Evolutionary conservation across 2,113 vertebrate genomes (phyloP), one percentile per base, ranked within the genome.

Genomic region (Rhea americana): DNA sequence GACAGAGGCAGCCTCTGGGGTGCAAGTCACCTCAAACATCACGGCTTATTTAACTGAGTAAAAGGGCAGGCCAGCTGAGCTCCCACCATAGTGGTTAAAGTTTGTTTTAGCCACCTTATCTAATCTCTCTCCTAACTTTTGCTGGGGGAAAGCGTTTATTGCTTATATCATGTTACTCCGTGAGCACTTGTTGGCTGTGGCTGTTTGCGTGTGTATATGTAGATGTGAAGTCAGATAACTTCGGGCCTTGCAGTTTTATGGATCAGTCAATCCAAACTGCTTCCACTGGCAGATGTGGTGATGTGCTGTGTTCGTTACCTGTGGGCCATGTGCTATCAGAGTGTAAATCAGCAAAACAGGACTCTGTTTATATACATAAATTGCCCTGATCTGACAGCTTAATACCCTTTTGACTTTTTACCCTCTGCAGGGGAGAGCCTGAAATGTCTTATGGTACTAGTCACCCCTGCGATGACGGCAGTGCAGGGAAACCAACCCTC

Each of bases 341-440:
- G 85, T 75, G 88, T 96, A 97, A 96, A 97, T 97, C 96, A 96
- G 95, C 82, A 93, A 96, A 96, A 93, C 92, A 90, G 95, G 85
- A 43, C 91, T 97, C 95, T 97, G 94, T 96, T 96, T 96, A 96
- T 96, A 93, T 83, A 90, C 94, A 96, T 96, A 96, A 95, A 97
- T 97, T 95, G 96, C 90, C 93, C 85, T 91, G 84, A 86, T 93
- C 93, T 97, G 97, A 97, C 96, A 97, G 97, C 62, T 97, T 97
- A 97, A 97, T 97, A 96, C 96, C 76, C 90, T 95, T 94, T 88
- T 96, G 96, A 97, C 95, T 97, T 95, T 97, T 96, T 95, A 91
- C 96, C 95, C 97, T 96, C 92, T 95, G 93, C 2, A 1, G 89
- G 92, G 88, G 93, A 97, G 76, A 95, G 90, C 86, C 80, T 94